Conservation (phyloP, 2,888 invertebrate species). For the Meteorus colon region DNA sequence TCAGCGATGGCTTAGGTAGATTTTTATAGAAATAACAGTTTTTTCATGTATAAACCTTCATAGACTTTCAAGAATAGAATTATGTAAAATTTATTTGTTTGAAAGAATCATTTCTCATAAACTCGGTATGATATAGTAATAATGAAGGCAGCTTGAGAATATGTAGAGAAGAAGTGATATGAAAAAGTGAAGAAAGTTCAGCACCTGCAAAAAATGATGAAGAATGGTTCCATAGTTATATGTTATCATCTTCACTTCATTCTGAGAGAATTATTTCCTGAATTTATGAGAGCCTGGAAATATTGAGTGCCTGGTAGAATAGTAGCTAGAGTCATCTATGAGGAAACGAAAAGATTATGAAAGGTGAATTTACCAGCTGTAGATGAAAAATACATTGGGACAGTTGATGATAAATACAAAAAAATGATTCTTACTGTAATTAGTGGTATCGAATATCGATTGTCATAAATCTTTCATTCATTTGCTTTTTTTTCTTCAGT, state of each 20-base stretch:
- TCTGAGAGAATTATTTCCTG: background rate
- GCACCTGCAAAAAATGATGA: constrained; percentile 20
- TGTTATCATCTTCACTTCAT: background rate
- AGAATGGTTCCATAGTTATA: background rate
- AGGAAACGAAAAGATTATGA: background rate
- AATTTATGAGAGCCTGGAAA: background rate
- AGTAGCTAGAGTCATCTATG: constrained; percentile 4
- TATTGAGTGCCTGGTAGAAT: background rate
- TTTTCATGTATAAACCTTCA: background rate
- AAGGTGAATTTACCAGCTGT: background rate
- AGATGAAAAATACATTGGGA: background rate
- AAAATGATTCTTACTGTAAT: background rate
- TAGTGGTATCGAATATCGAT: too few relatives aligned
- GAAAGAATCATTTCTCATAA: background rate
- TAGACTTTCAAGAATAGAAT: constrained; percentile 12
- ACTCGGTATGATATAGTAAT: background rate
- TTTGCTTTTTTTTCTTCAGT: too few relatives aligned
- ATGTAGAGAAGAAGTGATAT: background rate
- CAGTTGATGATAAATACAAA: background rate
- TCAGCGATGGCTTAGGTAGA: background rate
- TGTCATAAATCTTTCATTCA: too few relatives aligned
- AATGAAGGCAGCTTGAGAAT: background rate
- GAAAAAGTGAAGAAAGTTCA: background rate
- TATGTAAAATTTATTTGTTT: constrained; percentile 18
- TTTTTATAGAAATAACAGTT: background rate